Base-by-base conservation (phyloP, 2,113 vertebrate genomes). In the Euleptes europaea region DNA sequence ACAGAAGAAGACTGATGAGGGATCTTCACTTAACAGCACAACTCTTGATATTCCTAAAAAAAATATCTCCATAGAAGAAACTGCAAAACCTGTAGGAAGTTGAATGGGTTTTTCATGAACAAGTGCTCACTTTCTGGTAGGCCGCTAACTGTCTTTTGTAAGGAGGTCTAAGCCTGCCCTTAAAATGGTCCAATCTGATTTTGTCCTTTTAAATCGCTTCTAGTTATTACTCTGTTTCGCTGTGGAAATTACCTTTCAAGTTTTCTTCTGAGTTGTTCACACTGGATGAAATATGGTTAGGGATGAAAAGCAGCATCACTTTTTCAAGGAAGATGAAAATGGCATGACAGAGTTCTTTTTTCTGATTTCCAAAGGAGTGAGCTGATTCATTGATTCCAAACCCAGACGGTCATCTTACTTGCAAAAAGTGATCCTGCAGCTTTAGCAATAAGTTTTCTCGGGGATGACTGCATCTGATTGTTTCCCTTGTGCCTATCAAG, bases 31-130 rank as follows among this genome's bases (percentile, higher is more conserved):
- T 75, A 31, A 67, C 80, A 80, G 82, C 92, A 47, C 78, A 74
- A 69, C 73, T 92, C 86, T 84, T 14, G 11, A 42, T 80, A 89
- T 91, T 83, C 85, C 51, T 87, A 88, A 47, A 95, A 94, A 92
- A 95, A 94, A 92, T 95, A 92, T 93, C 92, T 95, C 95, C 88
- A 89, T 94, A 97, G 94, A 97, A 95, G 86, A 93, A 98, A 98
- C 98, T 97, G 95, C 93, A 93, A 96, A 96, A 95, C 95, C 95
- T 97, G 95, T 98, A 97, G 95, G 97, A 98, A 97, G 97, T 94
- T 95, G 94, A 94, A 95, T 96, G 94, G 90, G 93, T 96, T 97
- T 97, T 95, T 94, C 95, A 95, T 96, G 95, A 96, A 96, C 95
- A 96, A 94, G 90, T 96, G 94, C 97, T 97, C 95, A 95, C 92